A percentile compares a stretch with the other conserved stretches of the same genome.
phyloP scores from a whole-genome alignment of 2,113 vertebrate genomes.

The Hemichromis elongatus region DNA sequence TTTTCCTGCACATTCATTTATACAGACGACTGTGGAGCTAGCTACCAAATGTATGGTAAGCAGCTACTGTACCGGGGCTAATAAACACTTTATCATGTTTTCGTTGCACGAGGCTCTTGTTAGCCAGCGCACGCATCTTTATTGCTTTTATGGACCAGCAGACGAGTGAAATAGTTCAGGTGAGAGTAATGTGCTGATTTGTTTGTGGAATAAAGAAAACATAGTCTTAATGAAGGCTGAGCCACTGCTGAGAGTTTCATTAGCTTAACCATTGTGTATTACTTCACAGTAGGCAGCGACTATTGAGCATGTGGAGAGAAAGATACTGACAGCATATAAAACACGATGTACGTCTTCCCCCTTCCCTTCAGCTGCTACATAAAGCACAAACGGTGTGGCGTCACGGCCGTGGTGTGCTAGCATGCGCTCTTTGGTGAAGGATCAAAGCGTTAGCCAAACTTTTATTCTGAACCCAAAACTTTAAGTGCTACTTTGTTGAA shows the following conservation, averaged over 20 bases:
- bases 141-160: conserved; percentile 3
- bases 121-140: neutral
- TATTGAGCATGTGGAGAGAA: conserved; percentile 34
- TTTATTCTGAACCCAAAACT: conserved; percentile 35
- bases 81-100: conserved; percentile 6
- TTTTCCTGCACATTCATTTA: neutral
- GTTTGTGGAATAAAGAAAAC: conserved; percentile 41
- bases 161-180: conserved; percentile 21
- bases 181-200: conserved; percentile 25
- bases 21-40: neutral
- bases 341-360: conserved; percentile 1
- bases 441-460: conserved; percentile 45
- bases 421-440: conserved; percentile 28
- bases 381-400: neutral
- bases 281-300: conserved; percentile 42
- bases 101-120: neutral
- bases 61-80: neutral
- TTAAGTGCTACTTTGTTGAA: conserved; percentile 29
- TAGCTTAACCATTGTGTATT: conserved; percentile 51
- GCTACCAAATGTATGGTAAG: neutral
- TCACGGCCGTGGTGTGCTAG: conserved; percentile 5
- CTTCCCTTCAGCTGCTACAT: neutral
- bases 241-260: conserved; percentile 43
- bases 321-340: conserved; percentile 15
- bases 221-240: conserved; percentile 41